Evolutionary conservation across 2,113 vertebrate species (phyloP), one percentile per base, ranked within the genome.

Genomic region (Caretta caretta): DNA sequence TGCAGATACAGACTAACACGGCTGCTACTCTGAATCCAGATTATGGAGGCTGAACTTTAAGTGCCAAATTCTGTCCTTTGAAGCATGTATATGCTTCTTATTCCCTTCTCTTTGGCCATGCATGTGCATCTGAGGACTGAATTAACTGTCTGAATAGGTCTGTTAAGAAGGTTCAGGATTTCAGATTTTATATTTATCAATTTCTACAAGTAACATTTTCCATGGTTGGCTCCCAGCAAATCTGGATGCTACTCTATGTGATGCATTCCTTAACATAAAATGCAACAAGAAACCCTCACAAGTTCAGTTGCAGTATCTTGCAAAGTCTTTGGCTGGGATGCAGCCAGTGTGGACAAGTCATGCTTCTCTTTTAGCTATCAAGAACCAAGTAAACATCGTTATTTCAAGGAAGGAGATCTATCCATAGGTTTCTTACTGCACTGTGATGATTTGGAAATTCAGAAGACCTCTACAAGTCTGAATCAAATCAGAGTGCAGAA

Each of bases 321-420:
- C 87, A 88, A 75, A 91, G 72, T 92, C 72, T n/a, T 93, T 92
- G 88, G 53, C 53, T 90, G 51, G n/a, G 29, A 94, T 42, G 87
- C 88, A 95, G 87, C 90, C 42, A 80, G 56, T 69, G 50, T 4
- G 65, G 56, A 90, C 88, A 94, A 75, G 56, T 17, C 2, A 2
- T 46, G 75, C 79, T 83, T 85, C 78, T 90, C 82, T 96, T 69
- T 93, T 96, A 93, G 83, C 8, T 53, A 24, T 80, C 76, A 25
- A 54, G 50, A 72, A 94, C 91, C 48, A 78, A 29, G 90, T 90
- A 96, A 91, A 83, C 93, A 90, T 93, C 51, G n/a, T 72, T 86
- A 20, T 82, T 90, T 93, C 80, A 65, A 78, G 88, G 88, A 92
- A 93, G 90, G 89, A 93, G 31, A n/a, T 59, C 11, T 82, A 29